Base-by-base conservation (phyloP, 2,888 invertebrate genomes). In the Allolobophora icterica region DNA sequence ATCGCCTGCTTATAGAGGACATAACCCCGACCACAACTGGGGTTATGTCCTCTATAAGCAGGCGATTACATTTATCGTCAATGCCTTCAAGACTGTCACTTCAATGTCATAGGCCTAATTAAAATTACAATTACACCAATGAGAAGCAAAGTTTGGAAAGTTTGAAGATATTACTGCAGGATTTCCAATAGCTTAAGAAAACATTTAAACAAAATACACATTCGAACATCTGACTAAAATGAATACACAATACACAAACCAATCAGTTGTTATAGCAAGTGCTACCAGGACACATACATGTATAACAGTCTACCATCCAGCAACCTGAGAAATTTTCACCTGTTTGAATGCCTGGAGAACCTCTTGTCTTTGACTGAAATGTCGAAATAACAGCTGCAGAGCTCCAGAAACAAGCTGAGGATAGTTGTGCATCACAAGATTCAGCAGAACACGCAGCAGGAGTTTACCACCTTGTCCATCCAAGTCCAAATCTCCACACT, bases 291-390 rank as follows among this genome's bases (percentile, higher is more conserved):
- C 71, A n/a, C 17, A 17, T 71, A 6, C 71, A n/a, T n/a, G n/a
- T 71, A 71, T 3, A n/a, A n/a, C 8, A 71, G 30, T 71, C 30
- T 71, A 6, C n/a, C 30, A 71, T 87, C 5, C 87, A 87, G 35
- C 35, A 87, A 87, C 21, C 87, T 35, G 87, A 13, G 19, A 35
- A 87, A 35, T 30, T 34, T 38, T 45, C 92, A 97, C 98, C 96
- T 98, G 98, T 95, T 97, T 97, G 94, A 98, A 98, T 34, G 98
- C 97, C 94, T 97, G 97, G 91, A 98, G 95, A 40, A 98, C 98
- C 96, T 99, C 99, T 94, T 99, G 98, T n/a, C 99, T 96, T 95
- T 99, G 99, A 94, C 98, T 99, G 95, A 99, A 99, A 95, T 99
- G 99, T 38, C 99, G 96, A 95, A 99, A 99, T 90, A 99, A 96